These are phyloP conservation scores for Tachina lurida DNA, from an alignment of 2,888 invertebrate genomes.

Conservation along the genomic window DNA sequence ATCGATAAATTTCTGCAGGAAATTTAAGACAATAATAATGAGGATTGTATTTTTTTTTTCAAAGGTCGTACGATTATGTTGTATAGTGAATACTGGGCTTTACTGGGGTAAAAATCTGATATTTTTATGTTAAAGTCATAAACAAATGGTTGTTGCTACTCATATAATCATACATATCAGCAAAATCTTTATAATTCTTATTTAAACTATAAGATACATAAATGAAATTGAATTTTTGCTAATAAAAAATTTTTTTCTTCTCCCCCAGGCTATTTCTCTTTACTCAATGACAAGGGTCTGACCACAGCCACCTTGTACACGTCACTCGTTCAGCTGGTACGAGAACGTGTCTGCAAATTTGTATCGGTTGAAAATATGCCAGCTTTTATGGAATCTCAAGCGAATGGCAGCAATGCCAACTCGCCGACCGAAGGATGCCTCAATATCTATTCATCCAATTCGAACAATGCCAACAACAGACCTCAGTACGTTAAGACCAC, in stretches of 20 bases:
- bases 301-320: conserved; percentile 87
- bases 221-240: neutral
- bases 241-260: neutral
- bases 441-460: conserved; percentile 73
- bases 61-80: too few relatives aligned
- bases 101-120: too few relatives aligned
- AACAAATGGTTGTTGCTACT: too few relatives aligned
- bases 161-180: too few relatives aligned
- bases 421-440: conserved; percentile 78
- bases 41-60: too few relatives aligned
- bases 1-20: too few relatives aligned
- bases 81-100: too few relatives aligned
- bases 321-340: conserved; percentile 86
- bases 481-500: conserved; percentile 88
- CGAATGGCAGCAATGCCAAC: conserved; percentile 75
- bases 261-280: conserved; percentile 87
- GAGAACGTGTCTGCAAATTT: conserved; percentile 86
- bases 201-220: too few relatives aligned
- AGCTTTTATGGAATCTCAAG: conserved; percentile 82
- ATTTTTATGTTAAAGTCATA: too few relatives aligned
- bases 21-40: too few relatives aligned
- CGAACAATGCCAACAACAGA: conserved; percentile 75
- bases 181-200: too few relatives aligned
- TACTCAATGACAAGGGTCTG: conserved; percentile 87
- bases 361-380: conserved; percentile 83